Conservation (phyloP, 1,140 invertebrate genomes). For the Diuraphis noxia region DNA sequence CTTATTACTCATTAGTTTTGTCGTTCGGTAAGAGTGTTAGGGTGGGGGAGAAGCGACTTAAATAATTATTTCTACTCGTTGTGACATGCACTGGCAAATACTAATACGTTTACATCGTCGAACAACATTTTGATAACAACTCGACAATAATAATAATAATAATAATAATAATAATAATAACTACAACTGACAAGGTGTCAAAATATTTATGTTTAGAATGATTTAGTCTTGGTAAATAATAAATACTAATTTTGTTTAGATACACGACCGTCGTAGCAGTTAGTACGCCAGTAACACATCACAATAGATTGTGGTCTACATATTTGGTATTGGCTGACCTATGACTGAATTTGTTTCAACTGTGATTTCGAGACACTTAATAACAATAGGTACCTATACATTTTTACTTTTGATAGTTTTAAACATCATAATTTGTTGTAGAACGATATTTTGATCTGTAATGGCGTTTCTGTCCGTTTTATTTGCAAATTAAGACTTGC, state of each 20-base stretch:
- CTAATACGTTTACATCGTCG: slow-evolving; percentile 31
- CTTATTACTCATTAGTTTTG: too few species aligned
- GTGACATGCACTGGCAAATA: neutral
- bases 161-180: neutral
- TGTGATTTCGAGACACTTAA: neutral
- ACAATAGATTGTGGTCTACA: neutral
- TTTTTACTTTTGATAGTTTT: neutral
- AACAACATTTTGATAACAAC: slow-evolving; percentile 34
- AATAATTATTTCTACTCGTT: neutral
- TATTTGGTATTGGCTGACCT: neutral
- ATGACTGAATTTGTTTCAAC: neutral
- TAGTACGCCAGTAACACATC: neutral
- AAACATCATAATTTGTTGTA: neutral
- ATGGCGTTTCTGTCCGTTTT: neutral
- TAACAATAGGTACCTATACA: neutral
- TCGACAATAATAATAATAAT: slow-evolving; percentile 7
- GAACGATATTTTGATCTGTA: neutral
- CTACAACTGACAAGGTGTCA: slow-evolving; percentile 37
- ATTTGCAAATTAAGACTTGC: neutral
- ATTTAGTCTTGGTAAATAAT: neutral
- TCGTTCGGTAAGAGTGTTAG: too few species aligned
- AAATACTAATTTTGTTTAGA: neutral
- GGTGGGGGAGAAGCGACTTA: neutral
- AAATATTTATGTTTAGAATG: slow-evolving; percentile 45
- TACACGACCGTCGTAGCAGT: too few species aligned